Evolutionary conservation across 92 coral and sea anemone species (phyloP).

Genomic region (Parazoanthus swiftii): DNA sequence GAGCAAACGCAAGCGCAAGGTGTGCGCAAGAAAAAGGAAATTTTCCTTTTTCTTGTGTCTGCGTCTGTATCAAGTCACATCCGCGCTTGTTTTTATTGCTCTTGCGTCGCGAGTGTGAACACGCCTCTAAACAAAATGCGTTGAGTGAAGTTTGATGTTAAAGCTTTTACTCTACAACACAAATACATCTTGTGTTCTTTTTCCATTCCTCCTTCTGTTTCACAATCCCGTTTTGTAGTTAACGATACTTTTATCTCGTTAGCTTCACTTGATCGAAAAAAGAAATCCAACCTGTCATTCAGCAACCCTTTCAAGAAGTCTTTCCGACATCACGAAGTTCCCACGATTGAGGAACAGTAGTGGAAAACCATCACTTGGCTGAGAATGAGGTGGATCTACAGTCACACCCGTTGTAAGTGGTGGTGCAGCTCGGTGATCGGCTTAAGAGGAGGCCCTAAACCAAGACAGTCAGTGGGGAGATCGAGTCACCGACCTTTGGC

Average conservation of each 20-base stretch:
- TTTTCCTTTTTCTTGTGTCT: too few relatives aligned
- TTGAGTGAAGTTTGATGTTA: too few relatives aligned
- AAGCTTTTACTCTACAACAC: background rate
- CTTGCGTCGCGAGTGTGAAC: too few relatives aligned
- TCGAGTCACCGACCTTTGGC: background rate
- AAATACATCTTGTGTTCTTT: background rate
- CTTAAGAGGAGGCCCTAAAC: too few relatives aligned
- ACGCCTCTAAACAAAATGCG: too few relatives aligned
- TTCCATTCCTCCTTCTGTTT: too few relatives aligned
- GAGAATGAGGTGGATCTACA: background rate
- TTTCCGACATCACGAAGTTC: conserved; percentile 38
- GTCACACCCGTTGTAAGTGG: background rate
- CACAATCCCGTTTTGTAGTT: background rate
- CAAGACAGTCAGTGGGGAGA: background rate
- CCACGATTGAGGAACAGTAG: conserved; percentile 39
- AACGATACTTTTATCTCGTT: conserved; percentile 15
- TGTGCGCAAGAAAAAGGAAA: too few relatives aligned
- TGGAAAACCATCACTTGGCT: background rate
- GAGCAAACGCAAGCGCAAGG: too few relatives aligned
- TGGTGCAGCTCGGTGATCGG: too few relatives aligned
- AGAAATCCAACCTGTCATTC: conserved; percentile 65
- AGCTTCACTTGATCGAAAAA: conserved; percentile 72
- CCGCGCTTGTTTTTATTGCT: too few relatives aligned
- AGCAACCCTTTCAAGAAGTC: conserved; percentile 67
- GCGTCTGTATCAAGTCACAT: too few relatives aligned